These are phyloP conservation scores for Petrocephalus zakoni DNA, from an alignment of 2,113 vertebrate genomes.

Conservation along the genomic window DNA sequence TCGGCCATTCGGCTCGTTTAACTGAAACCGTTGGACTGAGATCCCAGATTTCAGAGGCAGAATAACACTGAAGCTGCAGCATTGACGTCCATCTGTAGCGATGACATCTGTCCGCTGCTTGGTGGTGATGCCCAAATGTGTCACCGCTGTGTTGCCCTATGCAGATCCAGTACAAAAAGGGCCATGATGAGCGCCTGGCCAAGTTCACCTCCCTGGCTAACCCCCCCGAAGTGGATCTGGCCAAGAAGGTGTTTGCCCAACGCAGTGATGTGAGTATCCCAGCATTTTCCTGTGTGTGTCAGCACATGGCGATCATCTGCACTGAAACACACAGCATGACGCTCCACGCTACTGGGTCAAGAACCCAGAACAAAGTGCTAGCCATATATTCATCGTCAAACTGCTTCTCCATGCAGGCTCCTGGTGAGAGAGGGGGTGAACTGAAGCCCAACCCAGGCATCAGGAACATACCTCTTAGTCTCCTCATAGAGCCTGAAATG, in stretches of 20 bases:
- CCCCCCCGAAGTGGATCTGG: slow-evolving; percentile 81
- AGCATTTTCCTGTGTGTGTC: background rate
- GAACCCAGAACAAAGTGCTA: background rate
- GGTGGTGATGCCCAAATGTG: background rate
- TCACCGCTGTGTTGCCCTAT: slow-evolving; percentile 9
- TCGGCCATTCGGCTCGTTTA: background rate
- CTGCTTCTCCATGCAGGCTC: background rate
- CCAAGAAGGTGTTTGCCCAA: slow-evolving; percentile 77
- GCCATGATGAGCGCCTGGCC: slow-evolving; percentile 70
- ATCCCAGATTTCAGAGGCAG: background rate
- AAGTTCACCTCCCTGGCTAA: slow-evolving; percentile 83
- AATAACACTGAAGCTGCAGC: background rate
- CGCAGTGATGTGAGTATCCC: slow-evolving; percentile 80
- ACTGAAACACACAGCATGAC: background rate
- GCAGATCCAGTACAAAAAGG: slow-evolving; percentile 91
- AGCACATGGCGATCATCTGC: background rate
- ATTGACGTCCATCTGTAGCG: background rate
- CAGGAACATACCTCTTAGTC: background rate
- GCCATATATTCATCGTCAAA: background rate
- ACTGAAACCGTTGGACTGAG: background rate
- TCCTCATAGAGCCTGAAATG: background rate
- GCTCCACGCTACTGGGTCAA: background rate
- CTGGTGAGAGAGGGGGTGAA: background rate
- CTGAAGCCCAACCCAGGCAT: too few relatives aligned
- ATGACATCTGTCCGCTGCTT: background rate